A percentile compares a stretch with the other conserved stretches of the same genome.
These are phyloP conservation scores for Cydia pomonella DNA, from an alignment of 1,140 invertebrate genomes.

Conservation along the genomic window DNA sequence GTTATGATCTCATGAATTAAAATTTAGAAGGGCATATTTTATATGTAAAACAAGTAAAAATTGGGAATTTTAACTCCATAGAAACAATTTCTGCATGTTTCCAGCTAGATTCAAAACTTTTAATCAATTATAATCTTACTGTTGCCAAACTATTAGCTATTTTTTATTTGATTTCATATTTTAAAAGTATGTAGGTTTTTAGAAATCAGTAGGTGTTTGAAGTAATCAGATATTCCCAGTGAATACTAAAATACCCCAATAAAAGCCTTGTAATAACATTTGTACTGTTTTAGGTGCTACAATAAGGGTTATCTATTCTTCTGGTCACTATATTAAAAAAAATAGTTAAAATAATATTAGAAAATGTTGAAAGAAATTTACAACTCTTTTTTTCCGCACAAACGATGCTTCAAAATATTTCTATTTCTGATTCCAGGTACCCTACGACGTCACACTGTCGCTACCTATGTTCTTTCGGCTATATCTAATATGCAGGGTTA, in stretches of 20 bases:
- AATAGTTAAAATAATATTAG: no score
- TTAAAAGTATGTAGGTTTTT: not conserved
- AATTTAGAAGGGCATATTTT: not conserved
- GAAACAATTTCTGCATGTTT: not conserved
- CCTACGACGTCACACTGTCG: slow-evolving; percentile 97
- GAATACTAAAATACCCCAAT: no score
- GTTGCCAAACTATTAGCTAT: not conserved
- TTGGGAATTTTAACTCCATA: not conserved
- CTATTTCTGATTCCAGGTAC: slow-evolving; percentile 84
- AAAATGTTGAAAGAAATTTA: not conserved
- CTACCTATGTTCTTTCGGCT: slow-evolving; percentile 99
- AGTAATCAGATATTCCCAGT: no score
- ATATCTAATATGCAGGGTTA: slow-evolving; percentile 99
- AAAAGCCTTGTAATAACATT: no score
- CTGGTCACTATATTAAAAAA: no score
- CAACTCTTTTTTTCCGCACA: not conserved
- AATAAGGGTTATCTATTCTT: no score
- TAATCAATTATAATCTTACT: not conserved
- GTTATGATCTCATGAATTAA: not conserved
- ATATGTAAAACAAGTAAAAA: not conserved
- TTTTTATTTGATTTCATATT: not conserved
- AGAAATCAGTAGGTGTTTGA: not conserved
- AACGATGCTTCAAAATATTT: slow-evolving; percentile 12
- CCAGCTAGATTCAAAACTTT: not conserved
- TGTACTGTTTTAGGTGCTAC: no score